Evolutionary conservation across 92 coral and sea anemone genomes (phyloP).

Genomic region (Porites lobata): DNA sequence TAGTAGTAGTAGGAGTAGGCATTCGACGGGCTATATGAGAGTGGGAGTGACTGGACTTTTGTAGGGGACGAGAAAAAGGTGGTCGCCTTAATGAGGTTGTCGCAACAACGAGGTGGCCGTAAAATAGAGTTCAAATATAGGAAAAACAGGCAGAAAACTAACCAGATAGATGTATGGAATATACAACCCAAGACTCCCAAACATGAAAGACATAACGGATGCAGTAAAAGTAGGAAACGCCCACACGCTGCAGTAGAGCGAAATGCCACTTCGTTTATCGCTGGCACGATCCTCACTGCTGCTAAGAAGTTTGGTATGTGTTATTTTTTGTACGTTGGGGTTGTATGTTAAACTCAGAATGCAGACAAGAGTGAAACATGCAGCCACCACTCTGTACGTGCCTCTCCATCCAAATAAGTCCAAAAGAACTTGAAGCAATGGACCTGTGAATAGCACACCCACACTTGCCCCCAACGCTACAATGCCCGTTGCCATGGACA

Average conservation of each 20-base stretch:
- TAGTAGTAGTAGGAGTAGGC: no score
- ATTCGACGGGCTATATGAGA: no score
- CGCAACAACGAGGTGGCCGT: background rate
- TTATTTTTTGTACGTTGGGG: constrained; percentile 33
- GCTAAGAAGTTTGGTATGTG: background rate
- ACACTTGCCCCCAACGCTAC: constrained; percentile 41
- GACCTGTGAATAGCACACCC: constrained; percentile 52
- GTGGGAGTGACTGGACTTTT: no score
- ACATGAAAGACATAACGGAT: background rate
- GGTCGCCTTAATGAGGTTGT: background rate
- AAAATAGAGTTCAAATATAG: background rate
- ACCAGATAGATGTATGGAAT: constrained; percentile 29
- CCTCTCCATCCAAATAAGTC: constrained; percentile 55
- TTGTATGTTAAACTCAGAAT: constrained; percentile 30
- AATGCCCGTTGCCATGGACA: constrained; percentile 54
- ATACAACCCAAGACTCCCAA: constrained; percentile 28
- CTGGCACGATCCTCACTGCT: background rate
- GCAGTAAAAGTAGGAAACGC: constrained; percentile 6
- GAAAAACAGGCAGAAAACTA: background rate
- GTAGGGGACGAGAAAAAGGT: no score
- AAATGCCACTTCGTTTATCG: background rate
- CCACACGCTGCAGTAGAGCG: constrained; percentile 42
- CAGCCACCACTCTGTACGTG: constrained; percentile 50
- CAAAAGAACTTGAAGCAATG: constrained; percentile 30
- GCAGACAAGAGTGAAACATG: constrained; percentile 17